Conservation (phyloP, 2,888 invertebrate species). For the Anagyrus pseudococci region DNA sequence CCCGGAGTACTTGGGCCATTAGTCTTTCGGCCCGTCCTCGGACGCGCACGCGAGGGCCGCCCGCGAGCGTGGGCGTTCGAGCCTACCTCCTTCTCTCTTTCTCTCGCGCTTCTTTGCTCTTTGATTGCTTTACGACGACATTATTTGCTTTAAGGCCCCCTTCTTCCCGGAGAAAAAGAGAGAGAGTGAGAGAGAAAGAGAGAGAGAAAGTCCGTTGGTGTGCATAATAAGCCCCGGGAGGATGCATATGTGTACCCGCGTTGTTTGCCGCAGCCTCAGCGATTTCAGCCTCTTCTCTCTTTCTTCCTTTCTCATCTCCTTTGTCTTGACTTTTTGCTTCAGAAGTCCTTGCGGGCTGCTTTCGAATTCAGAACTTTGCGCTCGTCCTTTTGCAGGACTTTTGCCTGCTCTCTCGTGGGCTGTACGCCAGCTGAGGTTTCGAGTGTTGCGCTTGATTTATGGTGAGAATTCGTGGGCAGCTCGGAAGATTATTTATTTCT, state of each 20-base stretch:
- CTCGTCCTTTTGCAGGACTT: not conserved
- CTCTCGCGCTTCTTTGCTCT: no score
- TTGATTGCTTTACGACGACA: constrained; percentile 58
- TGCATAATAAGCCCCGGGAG: no score
- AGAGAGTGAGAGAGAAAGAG: no score
- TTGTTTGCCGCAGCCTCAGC: not conserved
- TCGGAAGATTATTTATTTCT: not conserved
- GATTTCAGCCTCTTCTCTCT: not conserved
- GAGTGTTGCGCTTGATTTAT: not conserved
- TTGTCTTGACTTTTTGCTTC: not conserved
- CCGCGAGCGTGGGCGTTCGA: not conserved
- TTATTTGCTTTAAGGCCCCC: constrained; percentile 56
- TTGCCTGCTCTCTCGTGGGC: not conserved
- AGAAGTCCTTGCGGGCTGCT: no score
- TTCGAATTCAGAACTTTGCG: no score
- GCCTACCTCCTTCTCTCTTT: no score
- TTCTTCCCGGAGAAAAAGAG: no score
- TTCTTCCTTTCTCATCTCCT: constrained; percentile 5
- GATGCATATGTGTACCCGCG: not conserved
- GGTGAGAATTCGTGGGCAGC: not conserved
- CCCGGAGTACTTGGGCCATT: constrained; percentile 19
- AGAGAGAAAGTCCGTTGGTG: no score
- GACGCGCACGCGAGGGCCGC: constrained; percentile 40
- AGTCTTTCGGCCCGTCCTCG: constrained; percentile 26
- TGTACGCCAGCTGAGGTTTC: not conserved